These are phyloP conservation scores for Notarius lentiginosus DNA, from an alignment of 2,113 vertebrate species.

Conservation along the genomic window DNA sequence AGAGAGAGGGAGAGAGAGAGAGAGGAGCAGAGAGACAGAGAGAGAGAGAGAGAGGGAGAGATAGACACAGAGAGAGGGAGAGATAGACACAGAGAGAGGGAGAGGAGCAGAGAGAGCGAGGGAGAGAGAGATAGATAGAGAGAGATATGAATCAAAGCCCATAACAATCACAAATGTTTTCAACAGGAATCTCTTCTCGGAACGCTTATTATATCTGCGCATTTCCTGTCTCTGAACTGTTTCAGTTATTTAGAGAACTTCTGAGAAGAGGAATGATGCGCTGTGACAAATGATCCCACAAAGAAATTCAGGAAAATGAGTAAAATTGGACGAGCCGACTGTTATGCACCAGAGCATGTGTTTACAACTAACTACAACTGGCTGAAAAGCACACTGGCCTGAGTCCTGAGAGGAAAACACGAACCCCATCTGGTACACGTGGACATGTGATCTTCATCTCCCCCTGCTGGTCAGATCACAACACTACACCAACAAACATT, in stretches of 20 bases:
- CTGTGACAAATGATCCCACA: neutral
- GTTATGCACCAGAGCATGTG: neutral
- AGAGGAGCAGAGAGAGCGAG: too few relatives aligned
- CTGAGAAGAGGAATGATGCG: neutral
- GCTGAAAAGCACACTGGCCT: neutral
- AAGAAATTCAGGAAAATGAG: neutral
- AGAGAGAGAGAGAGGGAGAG: too few relatives aligned
- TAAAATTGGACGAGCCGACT: neutral
- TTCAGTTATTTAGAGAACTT: neutral
- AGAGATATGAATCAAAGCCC: neutral
- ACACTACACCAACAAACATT: neutral
- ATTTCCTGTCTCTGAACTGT: neutral
- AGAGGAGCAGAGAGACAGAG: too few relatives aligned
- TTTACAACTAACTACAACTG: neutral
- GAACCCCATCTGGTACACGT: neutral
- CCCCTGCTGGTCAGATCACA: neutral
- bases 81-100: neutral
- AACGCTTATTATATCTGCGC: neutral
- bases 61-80: too few relatives aligned
- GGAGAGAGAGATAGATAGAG: neutral
- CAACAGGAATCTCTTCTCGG: neutral
- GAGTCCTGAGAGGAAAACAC: neutral
- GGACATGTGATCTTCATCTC: slow-evolving; percentile 3
- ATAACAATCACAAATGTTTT: neutral
- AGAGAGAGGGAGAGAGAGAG: too few relatives aligned